phyloP scores from a whole-genome alignment of 2,113 vertebrate species.

The crab-eating macaque (Macaca fascicularis) region DNA sequence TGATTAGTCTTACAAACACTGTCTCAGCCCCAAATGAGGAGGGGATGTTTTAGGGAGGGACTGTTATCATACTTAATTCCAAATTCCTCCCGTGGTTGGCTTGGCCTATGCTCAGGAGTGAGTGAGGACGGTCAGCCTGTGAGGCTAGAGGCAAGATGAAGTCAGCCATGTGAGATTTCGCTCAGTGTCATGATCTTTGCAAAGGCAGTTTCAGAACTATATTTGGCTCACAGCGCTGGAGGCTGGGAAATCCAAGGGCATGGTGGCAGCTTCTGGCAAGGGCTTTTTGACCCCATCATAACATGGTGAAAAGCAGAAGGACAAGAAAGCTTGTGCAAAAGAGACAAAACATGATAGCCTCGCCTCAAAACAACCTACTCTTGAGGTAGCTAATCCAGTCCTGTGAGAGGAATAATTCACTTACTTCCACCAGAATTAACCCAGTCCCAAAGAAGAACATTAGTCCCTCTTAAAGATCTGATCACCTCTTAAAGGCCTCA shows the following conservation, averaged over 20 bases:
- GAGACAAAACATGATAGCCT: neutral
- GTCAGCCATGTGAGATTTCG: too few relatives aligned
- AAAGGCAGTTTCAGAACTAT: neutral
- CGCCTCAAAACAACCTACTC: neutral
- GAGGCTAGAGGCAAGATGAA: too few relatives aligned
- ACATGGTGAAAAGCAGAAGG: neutral
- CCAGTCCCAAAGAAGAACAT: neutral
- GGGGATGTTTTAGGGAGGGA: too few relatives aligned
- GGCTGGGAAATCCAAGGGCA: neutral
- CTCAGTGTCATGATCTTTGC: too few relatives aligned
- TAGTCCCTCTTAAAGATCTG: neutral
- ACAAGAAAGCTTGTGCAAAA: neutral
- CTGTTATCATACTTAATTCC: too few relatives aligned
- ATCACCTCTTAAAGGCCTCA: neutral
- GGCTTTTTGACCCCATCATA: neutral
- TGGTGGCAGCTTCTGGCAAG: neutral
- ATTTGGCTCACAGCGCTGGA: neutral
- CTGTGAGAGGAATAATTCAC: neutral
- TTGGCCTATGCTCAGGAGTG: too few relatives aligned
- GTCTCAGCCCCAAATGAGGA: too few relatives aligned
- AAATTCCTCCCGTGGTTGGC: too few relatives aligned
- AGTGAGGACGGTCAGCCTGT: too few relatives aligned
- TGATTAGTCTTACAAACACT: too few relatives aligned
- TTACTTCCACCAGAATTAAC: neutral
- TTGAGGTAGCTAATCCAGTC: neutral